These are phyloP conservation scores for Babylonia areolata DNA, from an alignment of 1,140 invertebrate genomes.

Conservation along the genomic window DNA sequence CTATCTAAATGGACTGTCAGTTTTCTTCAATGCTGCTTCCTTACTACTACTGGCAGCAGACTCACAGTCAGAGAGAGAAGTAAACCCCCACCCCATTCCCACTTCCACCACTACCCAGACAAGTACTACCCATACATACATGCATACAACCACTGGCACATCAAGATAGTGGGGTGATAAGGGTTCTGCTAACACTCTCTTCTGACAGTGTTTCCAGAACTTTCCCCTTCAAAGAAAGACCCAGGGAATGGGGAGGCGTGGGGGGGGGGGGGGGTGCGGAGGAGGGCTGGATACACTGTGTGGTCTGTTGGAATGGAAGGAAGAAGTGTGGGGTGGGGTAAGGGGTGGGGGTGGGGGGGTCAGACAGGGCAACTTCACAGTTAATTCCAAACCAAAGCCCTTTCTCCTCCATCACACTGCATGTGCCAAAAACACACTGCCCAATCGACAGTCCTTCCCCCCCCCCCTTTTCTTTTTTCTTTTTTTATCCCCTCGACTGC, in stretches of 20 bases:
- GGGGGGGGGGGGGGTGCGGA: too few relatives aligned
- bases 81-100: not conserved
- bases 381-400: not conserved
- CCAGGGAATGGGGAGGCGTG: not conserved
- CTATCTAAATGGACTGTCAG: constrained; percentile 7
- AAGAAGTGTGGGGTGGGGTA: too few relatives aligned
- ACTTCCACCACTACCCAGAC: not conserved
- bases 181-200: not conserved
- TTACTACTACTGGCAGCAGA: too few relatives aligned
- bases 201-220: constrained; percentile 1
- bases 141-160: not conserved
- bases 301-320: not conserved
- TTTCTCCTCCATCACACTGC: not conserved
- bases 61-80: too few relatives aligned
- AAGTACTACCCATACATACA: not conserved
- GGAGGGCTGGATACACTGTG: not conserved
- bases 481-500: too few relatives aligned
- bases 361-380: not conserved
- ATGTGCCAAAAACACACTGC: too few relatives aligned
- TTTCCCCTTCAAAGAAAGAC: not conserved
- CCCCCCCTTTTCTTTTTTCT: not conserved
- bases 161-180: not conserved
- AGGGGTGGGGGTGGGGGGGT: not conserved
- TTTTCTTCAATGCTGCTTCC: not conserved
- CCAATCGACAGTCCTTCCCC: too few relatives aligned